These are phyloP conservation scores for Oryzias javanicus DNA, from an alignment of 2,113 vertebrate species.

Conservation along the genomic window DNA sequence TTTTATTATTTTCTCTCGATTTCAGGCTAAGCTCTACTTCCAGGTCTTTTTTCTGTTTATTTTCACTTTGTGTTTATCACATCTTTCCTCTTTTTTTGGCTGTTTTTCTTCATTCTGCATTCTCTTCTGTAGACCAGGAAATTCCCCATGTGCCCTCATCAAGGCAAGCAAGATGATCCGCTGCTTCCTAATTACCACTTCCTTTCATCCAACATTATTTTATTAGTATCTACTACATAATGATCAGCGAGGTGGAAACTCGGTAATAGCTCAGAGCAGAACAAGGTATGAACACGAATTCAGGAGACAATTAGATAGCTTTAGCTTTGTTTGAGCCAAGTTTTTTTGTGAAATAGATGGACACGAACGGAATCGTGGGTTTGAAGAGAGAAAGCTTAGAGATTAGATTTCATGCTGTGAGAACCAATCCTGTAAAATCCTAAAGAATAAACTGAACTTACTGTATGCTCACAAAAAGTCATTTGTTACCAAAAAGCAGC, in stretches of 20 bases:
- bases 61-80: conserved; percentile 14
- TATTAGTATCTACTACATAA: conserved; percentile 64
- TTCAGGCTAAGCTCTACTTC: conserved; percentile 16
- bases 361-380: conserved; percentile 11
- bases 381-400: not conserved
- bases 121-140: conserved; percentile 45
- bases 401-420: not conserved
- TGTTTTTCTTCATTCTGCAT: conserved; percentile 1
- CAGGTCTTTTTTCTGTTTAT: conserved; percentile 17
- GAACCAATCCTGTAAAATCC: not conserved
- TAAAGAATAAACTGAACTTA: not conserved
- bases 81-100: not conserved
- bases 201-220: conserved; percentile 59
- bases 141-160: conserved; percentile 53
- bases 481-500: not conserved
- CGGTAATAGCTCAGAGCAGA: conserved; percentile 56
- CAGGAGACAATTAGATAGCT: conserved; percentile 40
- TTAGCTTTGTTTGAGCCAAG: conserved; percentile 23
- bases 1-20: conserved; percentile 17
- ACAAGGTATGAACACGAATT: conserved; percentile 45
- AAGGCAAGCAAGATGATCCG: conserved; percentile 58
- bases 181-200: conserved; percentile 63
- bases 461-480: not conserved
- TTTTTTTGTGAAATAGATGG: conserved; percentile 24
- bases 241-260: conserved; percentile 64